A percentile compares a stretch with the other conserved stretches of the same genome.
These are phyloP conservation scores for Saguinus midas DNA, from an alignment of 2,113 vertebrate genomes.

Conservation along the genomic window DNA sequence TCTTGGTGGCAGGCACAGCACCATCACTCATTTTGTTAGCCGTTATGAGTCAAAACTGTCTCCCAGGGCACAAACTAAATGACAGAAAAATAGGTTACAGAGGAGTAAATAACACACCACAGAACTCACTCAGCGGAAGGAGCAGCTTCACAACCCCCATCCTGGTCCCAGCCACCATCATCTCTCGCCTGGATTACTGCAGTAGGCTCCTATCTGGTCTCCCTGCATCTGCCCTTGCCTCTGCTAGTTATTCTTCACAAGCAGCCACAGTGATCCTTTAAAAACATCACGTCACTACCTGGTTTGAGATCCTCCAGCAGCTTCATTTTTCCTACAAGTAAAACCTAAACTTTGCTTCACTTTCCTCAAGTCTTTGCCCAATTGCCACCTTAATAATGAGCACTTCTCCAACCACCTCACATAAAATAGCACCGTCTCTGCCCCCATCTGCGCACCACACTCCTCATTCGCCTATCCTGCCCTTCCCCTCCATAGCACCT, in stretches of 20 bases:
- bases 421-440: background rate
- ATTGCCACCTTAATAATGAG: background rate
- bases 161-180: background rate
- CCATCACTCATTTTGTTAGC: background rate
- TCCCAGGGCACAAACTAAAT: slow-evolving; percentile 20
- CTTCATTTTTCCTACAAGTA: background rate
- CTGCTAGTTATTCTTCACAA: background rate
- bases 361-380: slow-evolving; percentile 1
- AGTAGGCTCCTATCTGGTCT: background rate
- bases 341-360: background rate
- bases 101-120: background rate
- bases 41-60: background rate
- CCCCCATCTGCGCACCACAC: background rate
- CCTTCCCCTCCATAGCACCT: background rate
- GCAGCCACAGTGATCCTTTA: background rate
- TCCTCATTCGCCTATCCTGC: background rate
- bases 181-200: background rate
- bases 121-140: background rate
- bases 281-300: background rate
- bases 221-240: background rate
- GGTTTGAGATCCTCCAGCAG: background rate
- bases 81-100: slow-evolving; percentile 16
- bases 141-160: background rate
- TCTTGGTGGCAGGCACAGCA: background rate
- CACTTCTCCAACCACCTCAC: background rate